A percentile compares a stretch with the other conserved stretches of the same genome.
These are phyloP conservation scores for Pandion haliaetus DNA, from an alignment of 2,113 vertebrate genomes.

Conservation along the genomic window DNA sequence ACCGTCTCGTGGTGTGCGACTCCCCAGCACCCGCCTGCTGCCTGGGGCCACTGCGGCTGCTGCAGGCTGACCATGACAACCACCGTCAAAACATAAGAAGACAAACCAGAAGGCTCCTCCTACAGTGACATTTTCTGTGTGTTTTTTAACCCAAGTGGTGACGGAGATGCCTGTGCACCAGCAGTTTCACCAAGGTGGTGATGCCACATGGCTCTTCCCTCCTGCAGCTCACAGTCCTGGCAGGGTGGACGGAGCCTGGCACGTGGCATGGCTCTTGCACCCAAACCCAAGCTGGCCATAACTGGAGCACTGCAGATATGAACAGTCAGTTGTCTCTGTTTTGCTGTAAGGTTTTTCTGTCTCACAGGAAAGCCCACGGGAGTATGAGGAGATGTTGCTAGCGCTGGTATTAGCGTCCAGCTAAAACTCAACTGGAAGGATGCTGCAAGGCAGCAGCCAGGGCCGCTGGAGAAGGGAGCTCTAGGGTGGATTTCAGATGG, in stretches of 20 bases:
- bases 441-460: neutral
- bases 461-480: neutral
- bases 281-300: neutral
- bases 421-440: neutral
- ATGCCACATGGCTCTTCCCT: accelerated
- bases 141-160: neutral
- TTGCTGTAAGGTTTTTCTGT: neutral
- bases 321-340: neutral
- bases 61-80: neutral
- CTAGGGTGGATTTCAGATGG: neutral
- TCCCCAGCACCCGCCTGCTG: accelerated
- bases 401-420: neutral
- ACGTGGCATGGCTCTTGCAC: accelerated
- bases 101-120: neutral
- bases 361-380: neutral
- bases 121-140: neutral
- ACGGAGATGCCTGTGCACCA: neutral
- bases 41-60: neutral
- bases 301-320: neutral
- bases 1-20: neutral
- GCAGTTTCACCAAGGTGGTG: neutral
- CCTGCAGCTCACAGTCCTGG: neutral
- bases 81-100: neutral
- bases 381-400: neutral
- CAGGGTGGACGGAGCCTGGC: accelerated